These are phyloP conservation scores for Drosophila elegans DNA, from an alignment of 1,140 invertebrate genomes.

Conservation along the genomic window DNA sequence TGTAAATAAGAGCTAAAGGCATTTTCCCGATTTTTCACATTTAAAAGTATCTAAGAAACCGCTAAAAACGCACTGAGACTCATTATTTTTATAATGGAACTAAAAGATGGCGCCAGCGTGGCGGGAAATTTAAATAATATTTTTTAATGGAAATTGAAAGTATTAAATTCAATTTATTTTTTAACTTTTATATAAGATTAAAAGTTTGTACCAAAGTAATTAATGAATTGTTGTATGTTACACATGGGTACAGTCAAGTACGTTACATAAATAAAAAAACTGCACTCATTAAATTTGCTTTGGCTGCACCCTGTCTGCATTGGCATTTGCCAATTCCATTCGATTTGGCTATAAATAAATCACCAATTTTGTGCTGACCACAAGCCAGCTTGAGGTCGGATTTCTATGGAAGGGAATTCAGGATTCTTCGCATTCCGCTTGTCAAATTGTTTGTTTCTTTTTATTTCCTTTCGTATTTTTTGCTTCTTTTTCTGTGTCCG, in stretches of 20 bases:
- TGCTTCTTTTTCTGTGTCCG: slow-evolving; percentile 1
- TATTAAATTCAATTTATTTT: no score
- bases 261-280: no score
- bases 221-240: no score
- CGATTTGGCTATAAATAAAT: slow-evolving; percentile 66
- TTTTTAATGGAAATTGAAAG: no score
- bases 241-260: no score
- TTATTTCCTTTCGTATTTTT: not conserved
- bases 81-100: not conserved
- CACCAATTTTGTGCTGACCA: slow-evolving; percentile 47
- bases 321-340: slow-evolving; percentile 53
- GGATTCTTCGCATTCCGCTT: slow-evolving; percentile 27
- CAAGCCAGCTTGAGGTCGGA: slow-evolving; percentile 19
- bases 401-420: slow-evolving; percentile 63
- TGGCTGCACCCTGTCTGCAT: not conserved
- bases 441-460: slow-evolving; percentile 36
- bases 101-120: not conserved
- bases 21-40: no score
- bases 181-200: no score
- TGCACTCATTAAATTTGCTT: not conserved
- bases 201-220: no score
- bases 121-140: not conserved
- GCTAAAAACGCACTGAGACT: no score
- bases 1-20: no score
- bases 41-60: no score